These are phyloP conservation scores for Serinus canaria DNA, from an alignment of 2,113 vertebrate species.

Conservation along the genomic window DNA sequence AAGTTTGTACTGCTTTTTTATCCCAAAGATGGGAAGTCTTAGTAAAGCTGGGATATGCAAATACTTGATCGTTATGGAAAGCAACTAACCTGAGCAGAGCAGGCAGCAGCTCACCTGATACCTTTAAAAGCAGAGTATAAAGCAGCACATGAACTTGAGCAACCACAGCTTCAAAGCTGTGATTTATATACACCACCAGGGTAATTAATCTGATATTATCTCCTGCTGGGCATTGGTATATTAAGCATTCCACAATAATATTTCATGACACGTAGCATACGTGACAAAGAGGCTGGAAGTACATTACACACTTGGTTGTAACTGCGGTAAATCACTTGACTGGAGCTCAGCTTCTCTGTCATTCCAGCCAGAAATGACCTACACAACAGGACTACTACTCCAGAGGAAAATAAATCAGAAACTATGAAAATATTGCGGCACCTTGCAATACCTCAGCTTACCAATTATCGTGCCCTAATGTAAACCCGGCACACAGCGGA, in stretches of 20 bases:
- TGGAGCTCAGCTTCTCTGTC: not conserved
- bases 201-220: constrained; percentile 21
- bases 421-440: not conserved
- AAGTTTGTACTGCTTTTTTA: not conserved
- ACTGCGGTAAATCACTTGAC: not conserved
- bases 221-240: not conserved
- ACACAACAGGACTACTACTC: not conserved
- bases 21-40: not conserved
- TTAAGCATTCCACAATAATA: not conserved
- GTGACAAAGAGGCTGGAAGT: not conserved
- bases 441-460: not conserved
- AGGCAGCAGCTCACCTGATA: not conserved
- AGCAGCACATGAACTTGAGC: not conserved
- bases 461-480: not conserved
- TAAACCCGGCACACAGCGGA: not conserved
- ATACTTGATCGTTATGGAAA: not conserved
- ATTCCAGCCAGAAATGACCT: not conserved
- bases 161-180: not conserved
- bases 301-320: not conserved
- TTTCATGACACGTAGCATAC: not conserved
- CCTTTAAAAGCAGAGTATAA: not conserved
- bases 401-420: not conserved
- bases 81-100: not conserved
- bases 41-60: not conserved
- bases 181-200: not conserved